Evolutionary conservation across 2,113 vertebrate species (phyloP), one percentile per base, ranked within the genome.

Genomic region (Syrmaticus mikado): DNA sequence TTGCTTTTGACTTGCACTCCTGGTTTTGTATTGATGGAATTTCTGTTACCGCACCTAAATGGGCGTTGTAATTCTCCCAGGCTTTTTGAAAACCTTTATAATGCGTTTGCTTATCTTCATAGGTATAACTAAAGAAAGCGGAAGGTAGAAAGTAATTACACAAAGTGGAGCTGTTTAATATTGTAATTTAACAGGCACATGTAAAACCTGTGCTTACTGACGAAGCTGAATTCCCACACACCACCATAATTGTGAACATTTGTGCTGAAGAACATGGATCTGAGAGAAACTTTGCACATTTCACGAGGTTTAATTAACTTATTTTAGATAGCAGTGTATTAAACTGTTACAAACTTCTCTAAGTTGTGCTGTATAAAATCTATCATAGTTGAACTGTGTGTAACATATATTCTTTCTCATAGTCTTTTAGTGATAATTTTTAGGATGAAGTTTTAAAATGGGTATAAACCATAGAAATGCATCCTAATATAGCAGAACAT

Each of bases 291-390:
- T 85, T 10, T 11, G 19, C 13, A 34, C 27, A 45, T 4, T 25
- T 45, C 78, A 62, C 58, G 78, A 83, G 21, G 41, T 95, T 93
- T 66, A 72, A 92, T 91, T 80, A 61, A 85, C 92, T 53, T 74
- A 71, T 87, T 93, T 92, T 52, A 73, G 72, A 38, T 50, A 94
- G 32, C 27, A 65, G 24, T 66, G 79, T 78, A 90, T 87, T 87
- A 85, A 91, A 48, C 46, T 64, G 46, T 2, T 2, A 14, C 10
- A 46, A 45, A 16, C 48, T 87, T 81, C 46, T 89, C 67, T 61
- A 60, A 43, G 2, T 11, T 92, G 46, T 32, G 11, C 28, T 87
- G 84, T 82, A 45, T 62, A 67, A 87, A 46, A 67, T 64, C 78
- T 80, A 74, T 15, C 45, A 14, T 36, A 71, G 34, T 60, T 57